These are phyloP conservation scores for Boloria euphrosyne DNA, from an alignment of 2,888 invertebrate species.

Conservation along the genomic window DNA sequence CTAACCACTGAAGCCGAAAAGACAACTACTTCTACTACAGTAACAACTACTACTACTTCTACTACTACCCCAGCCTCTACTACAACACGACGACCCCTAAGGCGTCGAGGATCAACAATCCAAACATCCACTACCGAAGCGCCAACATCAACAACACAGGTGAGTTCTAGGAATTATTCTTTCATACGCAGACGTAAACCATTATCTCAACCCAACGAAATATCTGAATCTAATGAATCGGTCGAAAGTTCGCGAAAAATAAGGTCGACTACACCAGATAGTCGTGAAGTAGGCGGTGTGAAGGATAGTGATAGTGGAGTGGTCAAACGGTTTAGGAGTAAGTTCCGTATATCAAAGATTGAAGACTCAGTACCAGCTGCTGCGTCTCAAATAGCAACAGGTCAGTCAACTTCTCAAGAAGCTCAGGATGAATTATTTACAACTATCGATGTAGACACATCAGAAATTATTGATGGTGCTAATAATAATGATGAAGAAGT, in stretches of 20 bases:
- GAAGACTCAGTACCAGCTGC: conserved; percentile 70
- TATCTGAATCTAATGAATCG: conserved; percentile 64
- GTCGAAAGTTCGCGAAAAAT: conserved; percentile 61
- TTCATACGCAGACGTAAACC: conserved; percentile 72
- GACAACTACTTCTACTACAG: conserved; percentile 48
- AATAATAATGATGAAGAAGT: conserved; percentile 47
- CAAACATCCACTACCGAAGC: conserved; percentile 53
- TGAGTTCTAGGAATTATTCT: conserved; percentile 81
- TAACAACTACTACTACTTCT: conserved; percentile 49
- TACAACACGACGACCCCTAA: conserved; percentile 53
- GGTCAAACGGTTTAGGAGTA: conserved; percentile 56
- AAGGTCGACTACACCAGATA: conserved; percentile 76
- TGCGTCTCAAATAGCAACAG: conserved; percentile 63
- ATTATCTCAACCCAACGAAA: conserved; percentile 66
- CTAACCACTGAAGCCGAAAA: conserved; percentile 53
- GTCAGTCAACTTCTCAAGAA: conserved; percentile 61
- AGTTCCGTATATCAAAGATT: conserved; percentile 50
- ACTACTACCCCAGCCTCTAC: conserved; percentile 49
- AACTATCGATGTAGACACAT: conserved; percentile 68
- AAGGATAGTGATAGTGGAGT: conserved; percentile 46
- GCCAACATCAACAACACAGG: conserved; percentile 68
- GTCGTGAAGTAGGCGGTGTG: conserved; percentile 61
- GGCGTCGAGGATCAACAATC: conserved; percentile 55
- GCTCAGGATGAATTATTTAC: conserved; percentile 80
- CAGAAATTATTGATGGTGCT: conserved; percentile 49